Conservation (phyloP, 2,797 vertebrate species). For the Oryzias dopingdopingensis region DNA sequence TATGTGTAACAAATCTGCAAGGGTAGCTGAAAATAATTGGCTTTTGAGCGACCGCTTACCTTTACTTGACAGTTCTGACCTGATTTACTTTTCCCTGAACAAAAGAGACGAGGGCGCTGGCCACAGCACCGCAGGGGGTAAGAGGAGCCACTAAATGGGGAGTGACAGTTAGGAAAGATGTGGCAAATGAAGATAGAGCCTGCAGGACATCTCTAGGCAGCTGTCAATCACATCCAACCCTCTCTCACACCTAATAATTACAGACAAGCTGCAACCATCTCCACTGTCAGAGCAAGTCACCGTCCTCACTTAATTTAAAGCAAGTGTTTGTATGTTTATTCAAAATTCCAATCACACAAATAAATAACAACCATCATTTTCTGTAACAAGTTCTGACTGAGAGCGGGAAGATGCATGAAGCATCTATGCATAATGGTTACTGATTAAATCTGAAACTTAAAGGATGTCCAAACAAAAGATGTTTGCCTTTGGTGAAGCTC, state of each 20-base stretch:
- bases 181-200: slow-evolving; percentile 51
- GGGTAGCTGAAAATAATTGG: background rate
- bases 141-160: slow-evolving; percentile 44
- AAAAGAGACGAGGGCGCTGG: slow-evolving; percentile 23
- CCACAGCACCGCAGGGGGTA: slow-evolving; percentile 8
- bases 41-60: slow-evolving; percentile 14
- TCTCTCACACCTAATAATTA: slow-evolving; percentile 23
- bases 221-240: slow-evolving; percentile 50
- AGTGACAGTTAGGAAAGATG: slow-evolving; percentile 54
- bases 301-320: slow-evolving; percentile 1
- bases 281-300: slow-evolving; percentile 9
- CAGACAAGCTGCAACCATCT: slow-evolving; percentile 10
- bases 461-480: no score
- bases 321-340: slow-evolving; percentile 2
- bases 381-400: no score
- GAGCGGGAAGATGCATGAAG: no score
- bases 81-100: slow-evolving; percentile 4
- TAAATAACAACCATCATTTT: no score
- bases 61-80: slow-evolving; percentile 9
- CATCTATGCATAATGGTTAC: no score
- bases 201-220: slow-evolving; percentile 34
- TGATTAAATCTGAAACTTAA: no score
- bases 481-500: no score
- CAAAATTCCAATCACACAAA: no score
- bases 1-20: no score